Conservation (phyloP, 2,113 vertebrate genomes). For the Scortum barcoo region DNA sequence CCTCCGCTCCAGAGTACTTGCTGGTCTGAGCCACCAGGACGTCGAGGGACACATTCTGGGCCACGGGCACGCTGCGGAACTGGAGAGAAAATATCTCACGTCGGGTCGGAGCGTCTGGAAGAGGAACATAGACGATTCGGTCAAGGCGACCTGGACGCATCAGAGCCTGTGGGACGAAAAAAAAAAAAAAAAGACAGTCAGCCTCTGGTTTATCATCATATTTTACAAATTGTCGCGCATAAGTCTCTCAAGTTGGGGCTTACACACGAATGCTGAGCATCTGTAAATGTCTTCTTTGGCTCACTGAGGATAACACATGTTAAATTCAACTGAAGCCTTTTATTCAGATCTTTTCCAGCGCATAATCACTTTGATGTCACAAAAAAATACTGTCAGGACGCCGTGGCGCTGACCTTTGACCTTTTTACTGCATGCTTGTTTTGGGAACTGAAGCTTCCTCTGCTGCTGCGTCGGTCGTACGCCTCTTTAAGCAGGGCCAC, state of each 20-base stretch:
- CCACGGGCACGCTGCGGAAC: conserved; percentile 89
- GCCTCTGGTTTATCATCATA: neutral
- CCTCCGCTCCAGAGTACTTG: conserved; percentile 96
- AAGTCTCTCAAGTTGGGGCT: neutral
- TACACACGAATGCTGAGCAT: neutral
- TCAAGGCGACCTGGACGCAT: conserved; percentile 97
- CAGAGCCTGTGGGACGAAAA: conserved; percentile 86
- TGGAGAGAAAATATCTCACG: conserved; percentile 91
- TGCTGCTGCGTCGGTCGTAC: neutral
- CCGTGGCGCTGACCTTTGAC: conserved; percentile 37
- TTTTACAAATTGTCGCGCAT: conserved; percentile 17
- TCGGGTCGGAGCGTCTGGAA: conserved; percentile 91
- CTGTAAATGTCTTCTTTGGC: neutral
- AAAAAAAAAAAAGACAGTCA: conserved; percentile 40
- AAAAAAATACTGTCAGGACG: neutral
- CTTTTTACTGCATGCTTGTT: neutral
- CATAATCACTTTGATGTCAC: neutral
- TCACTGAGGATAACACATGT: neutral
- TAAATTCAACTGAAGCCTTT: neutral
- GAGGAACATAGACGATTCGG: conserved; percentile 93
- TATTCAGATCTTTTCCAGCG: neutral
- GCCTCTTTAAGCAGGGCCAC: neutral
- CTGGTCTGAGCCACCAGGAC: conserved; percentile 87
- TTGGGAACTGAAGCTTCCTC: neutral
- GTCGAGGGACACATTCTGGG: conserved; percentile 84